Evolutionary conservation across 2,797 vertebrate genomes (phyloP).

Genomic region (Sternarchorhynchus goeldii): DNA sequence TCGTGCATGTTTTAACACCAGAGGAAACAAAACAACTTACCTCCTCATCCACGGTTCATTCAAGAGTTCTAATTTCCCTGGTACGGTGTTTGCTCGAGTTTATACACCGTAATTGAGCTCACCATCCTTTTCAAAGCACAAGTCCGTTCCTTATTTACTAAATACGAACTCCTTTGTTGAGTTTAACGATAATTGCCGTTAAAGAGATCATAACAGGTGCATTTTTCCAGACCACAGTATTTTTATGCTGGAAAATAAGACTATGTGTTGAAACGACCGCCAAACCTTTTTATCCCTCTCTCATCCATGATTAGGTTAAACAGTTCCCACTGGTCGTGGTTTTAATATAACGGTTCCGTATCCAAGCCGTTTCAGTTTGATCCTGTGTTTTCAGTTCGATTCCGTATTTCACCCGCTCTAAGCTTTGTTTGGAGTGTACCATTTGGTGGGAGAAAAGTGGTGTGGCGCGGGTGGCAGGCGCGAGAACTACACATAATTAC

Average conservation of each 20-base stretch:
- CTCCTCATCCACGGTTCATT: constrained; percentile 20
- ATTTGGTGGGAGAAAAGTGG: constrained; percentile 20
- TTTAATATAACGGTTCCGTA: constrained; percentile 4
- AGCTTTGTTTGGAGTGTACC: constrained; percentile 56
- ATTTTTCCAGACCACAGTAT: not conserved
- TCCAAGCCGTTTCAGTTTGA: constrained; percentile 5
- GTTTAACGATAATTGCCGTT: constrained; percentile 9
- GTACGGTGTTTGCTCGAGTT: constrained; percentile 25
- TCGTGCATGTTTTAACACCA: not conserved
- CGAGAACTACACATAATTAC: not conserved
- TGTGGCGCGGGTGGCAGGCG: not conserved
- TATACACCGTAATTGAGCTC: constrained; percentile 12
- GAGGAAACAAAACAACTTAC: constrained; percentile 31
- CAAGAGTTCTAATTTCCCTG: constrained; percentile 26
- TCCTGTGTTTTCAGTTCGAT: constrained; percentile 41
- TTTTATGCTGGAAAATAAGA: not conserved
- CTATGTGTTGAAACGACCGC: not conserved
- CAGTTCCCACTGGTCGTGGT: not conserved
- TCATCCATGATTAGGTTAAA: not conserved
- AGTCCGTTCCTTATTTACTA: not conserved
- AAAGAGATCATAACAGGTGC: constrained; percentile 36
- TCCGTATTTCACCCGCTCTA: constrained; percentile 37
- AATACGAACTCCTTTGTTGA: not conserved
- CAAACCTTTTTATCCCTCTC: not conserved
- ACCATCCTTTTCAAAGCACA: constrained; percentile 24